Percentiles rank a stretch among this genome's conserved stretches.
Conservation (phyloP, 1,140 invertebrate genomes). For the Drosophila grimshawi region DNA sequence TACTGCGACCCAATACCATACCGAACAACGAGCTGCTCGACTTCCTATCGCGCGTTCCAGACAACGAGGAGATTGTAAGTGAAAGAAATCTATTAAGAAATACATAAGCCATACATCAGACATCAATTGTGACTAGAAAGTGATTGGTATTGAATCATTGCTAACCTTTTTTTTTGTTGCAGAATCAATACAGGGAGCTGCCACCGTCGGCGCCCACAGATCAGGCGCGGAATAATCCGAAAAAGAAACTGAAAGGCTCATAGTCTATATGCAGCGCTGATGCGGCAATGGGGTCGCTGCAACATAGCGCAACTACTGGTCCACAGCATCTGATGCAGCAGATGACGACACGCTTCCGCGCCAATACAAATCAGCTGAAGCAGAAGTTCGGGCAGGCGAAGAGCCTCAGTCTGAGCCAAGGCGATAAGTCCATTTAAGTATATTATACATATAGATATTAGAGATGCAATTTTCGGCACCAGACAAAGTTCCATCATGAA, state of each 20-base stretch:
- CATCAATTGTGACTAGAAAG: not conserved
- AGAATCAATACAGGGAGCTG: constrained; percentile 86
- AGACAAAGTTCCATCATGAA: constrained; percentile 34
- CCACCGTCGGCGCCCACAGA: constrained; percentile 85
- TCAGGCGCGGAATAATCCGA: constrained; percentile 85
- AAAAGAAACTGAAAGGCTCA: constrained; percentile 87
- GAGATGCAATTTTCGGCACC: not conserved
- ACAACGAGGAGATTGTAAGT: constrained; percentile 95
- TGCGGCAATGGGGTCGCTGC: constrained; percentile 54
- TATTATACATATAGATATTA: constrained; percentile 1
- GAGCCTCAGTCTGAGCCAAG: constrained; percentile 70
- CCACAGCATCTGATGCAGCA: constrained; percentile 73
- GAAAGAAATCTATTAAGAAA: no score
- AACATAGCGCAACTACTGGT: constrained; percentile 48
- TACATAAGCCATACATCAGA: no score
- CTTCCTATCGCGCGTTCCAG: constrained; percentile 97
- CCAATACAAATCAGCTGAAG: constrained; percentile 74
- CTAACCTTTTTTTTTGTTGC: constrained; percentile 20
- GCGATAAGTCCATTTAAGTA: constrained; percentile 41
- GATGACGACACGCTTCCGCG: constrained; percentile 68
- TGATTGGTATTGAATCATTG: not conserved
- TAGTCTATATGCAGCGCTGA: constrained; percentile 84
- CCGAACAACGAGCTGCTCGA: constrained; percentile 99
- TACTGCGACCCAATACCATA: constrained; percentile 96
- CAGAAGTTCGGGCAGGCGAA: constrained; percentile 74